phyloP scores from a whole-genome alignment of 2,797 vertebrate genomes.

The Girardinus metallicus region DNA sequence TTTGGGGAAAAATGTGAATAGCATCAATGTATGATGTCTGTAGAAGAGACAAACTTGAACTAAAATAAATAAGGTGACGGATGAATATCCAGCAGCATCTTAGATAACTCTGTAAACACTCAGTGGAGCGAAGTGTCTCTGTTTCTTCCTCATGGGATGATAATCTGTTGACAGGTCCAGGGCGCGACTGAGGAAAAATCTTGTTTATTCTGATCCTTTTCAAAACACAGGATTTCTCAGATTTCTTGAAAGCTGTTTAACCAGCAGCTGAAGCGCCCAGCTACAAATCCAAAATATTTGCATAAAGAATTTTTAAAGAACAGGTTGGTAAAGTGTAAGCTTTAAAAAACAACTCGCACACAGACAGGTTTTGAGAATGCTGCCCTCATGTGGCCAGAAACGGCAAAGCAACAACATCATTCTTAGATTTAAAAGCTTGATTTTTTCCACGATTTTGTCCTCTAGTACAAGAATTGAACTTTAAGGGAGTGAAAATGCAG shows the following conservation, averaged over 20 bases:
- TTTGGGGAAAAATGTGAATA: neutral
- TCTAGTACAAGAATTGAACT: neutral
- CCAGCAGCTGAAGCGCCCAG: neutral
- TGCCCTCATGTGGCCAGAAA: constrained; percentile 51
- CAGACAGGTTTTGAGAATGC: constrained; percentile 1
- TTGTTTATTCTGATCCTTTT: constrained; percentile 31
- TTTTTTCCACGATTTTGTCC: neutral
- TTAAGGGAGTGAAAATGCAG: neutral
- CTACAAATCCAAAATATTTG: neutral
- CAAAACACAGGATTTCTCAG: constrained; percentile 29
- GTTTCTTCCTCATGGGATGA: constrained; percentile 54
- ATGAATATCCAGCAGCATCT: constrained; percentile 35
- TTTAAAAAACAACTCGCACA: neutral
- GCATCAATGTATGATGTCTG: neutral
- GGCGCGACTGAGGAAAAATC: constrained; percentile 55
- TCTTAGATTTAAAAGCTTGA: neutral
- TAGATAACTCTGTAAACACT: constrained; percentile 52
- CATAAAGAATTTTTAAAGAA: neutral
- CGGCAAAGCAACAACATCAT: neutral
- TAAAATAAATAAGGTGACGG: constrained; percentile 55
- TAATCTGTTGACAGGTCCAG: constrained; percentile 60
- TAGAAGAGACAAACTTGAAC: constrained; percentile 69
- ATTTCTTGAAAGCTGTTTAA: neutral
- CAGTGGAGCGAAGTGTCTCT: constrained; percentile 10
- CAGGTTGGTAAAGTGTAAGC: neutral